Conservation (phyloP, 2,888 invertebrate species). For the Tachina lurida region DNA sequence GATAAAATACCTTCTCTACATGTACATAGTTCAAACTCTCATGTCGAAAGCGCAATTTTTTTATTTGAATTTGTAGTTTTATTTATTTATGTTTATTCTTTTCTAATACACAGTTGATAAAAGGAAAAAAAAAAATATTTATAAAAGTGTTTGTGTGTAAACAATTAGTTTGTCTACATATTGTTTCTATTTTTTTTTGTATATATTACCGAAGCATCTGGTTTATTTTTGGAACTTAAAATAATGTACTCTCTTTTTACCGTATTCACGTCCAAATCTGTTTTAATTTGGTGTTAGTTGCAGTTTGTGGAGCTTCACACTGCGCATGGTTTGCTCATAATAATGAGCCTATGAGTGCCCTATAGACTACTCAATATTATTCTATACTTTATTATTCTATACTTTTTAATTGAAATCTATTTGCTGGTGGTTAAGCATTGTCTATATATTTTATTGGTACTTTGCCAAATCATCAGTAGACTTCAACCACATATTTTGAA, state of each 20-base stretch:
- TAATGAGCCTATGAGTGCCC: no score
- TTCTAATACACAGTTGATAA: slow-evolving; percentile 5
- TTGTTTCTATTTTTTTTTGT: slow-evolving; percentile 14
- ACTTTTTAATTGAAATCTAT: no score
- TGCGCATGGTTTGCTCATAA: not conserved
- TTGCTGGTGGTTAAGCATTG: no score
- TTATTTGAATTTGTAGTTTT: not conserved
- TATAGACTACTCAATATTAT: no score
- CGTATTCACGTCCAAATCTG: slow-evolving; percentile 2
- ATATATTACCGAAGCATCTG: slow-evolving; percentile 47
- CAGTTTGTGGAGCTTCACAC: not conserved
- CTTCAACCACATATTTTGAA: no score
- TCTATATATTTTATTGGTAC: no score
- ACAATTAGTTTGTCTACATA: slow-evolving; percentile 39
- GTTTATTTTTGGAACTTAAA: slow-evolving; percentile 36
- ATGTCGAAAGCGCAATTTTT: slow-evolving; percentile 26
- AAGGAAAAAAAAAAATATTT: slow-evolving; percentile 19
- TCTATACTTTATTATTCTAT: no score
- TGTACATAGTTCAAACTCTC: slow-evolving; percentile 30
- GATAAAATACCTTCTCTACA: slow-evolving; percentile 43
- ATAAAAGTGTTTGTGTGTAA: slow-evolving; percentile 27
- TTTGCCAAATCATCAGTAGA: no score
- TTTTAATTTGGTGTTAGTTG: slow-evolving; percentile 2
- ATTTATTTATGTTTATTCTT: not conserved
- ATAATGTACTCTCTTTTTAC: slow-evolving; percentile 26